phyloP scores from a whole-genome alignment of 2,888 invertebrate species.

The Hypomecis punctinalis region DNA sequence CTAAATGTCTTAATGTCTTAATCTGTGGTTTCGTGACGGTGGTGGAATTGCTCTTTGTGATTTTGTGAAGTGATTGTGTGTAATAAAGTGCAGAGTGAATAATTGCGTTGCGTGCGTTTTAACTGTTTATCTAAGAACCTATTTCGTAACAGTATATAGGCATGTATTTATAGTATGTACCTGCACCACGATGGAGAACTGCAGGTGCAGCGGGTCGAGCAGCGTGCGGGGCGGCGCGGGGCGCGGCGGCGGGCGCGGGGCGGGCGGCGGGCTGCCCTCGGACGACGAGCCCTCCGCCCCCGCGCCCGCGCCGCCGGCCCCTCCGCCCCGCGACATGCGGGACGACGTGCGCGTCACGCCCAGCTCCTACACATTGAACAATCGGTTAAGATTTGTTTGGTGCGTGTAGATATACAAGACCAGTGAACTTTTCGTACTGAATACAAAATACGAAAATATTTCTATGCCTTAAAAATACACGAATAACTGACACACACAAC shows the following conservation, averaged over 20 bases:
- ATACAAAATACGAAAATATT: too few species aligned
- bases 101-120: too few species aligned
- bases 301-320: constrained; percentile 75
- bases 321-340: constrained; percentile 87
- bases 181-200: constrained; percentile 93
- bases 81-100: too few species aligned
- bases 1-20: too few species aligned
- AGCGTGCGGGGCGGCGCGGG: constrained; percentile 62
- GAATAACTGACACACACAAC: too few species aligned
- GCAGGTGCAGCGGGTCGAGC: constrained; percentile 93
- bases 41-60: too few species aligned
- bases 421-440: too few species aligned
- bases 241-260: constrained; percentile 80
- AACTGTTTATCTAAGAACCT: too few species aligned
- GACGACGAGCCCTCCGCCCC: constrained; percentile 78
- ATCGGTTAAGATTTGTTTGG: neutral
- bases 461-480: too few species aligned
- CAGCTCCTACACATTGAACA: constrained; percentile 73
- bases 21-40: too few species aligned
- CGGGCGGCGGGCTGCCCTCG: constrained; percentile 72
- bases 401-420: too few species aligned
- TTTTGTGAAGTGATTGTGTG: too few species aligned
- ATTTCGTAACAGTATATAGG: neutral
- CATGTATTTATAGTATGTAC: constrained; percentile 56
- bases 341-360: constrained; percentile 93